phyloP scores from a whole-genome alignment of 2,797 vertebrate genomes.

The Scolopax bukidnonensis region DNA sequence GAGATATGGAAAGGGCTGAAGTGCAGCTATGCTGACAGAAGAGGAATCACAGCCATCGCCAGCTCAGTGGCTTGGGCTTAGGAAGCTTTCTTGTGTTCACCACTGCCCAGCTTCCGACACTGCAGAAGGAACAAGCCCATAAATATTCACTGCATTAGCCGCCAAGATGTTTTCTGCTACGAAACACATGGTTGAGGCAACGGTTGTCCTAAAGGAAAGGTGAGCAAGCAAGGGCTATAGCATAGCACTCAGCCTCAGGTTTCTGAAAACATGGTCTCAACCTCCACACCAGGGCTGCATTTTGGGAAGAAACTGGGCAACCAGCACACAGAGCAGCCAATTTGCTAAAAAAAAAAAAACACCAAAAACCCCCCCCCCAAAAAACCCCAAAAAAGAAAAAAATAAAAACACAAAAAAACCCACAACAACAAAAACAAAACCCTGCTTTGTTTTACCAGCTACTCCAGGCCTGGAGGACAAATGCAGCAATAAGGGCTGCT shows the following conservation, averaged over 20 bases:
- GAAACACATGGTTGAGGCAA: neutral
- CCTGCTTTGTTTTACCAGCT: neutral
- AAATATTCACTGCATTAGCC: neutral
- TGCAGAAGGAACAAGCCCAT: neutral
- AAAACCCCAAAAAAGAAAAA: no score
- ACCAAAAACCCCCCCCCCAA: no score
- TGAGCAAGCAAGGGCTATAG: neutral
- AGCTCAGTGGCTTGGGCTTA: neutral
- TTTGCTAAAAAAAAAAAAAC: neutral
- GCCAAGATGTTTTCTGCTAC: neutral
- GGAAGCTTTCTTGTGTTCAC: neutral
- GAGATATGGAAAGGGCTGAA: neutral
- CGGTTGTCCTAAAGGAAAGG: neutral
- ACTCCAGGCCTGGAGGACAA: neutral
- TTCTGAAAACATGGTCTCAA: neutral
- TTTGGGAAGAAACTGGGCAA: neutral
- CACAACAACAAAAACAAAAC: neutral
- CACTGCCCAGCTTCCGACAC: neutral
- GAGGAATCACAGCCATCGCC: neutral
- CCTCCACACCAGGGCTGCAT: neutral
- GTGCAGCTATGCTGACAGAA: fast-evolving
- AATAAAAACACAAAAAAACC: neutral
- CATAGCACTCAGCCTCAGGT: fast-evolving
- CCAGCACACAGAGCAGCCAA: no score
- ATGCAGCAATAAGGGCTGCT: fast-evolving